Percentiles rank a stretch among this genome's conserved stretches.
Evolutionary conservation across 2,797 vertebrate species (phyloP).

Genomic region (Vespertilio murinus): DNA sequence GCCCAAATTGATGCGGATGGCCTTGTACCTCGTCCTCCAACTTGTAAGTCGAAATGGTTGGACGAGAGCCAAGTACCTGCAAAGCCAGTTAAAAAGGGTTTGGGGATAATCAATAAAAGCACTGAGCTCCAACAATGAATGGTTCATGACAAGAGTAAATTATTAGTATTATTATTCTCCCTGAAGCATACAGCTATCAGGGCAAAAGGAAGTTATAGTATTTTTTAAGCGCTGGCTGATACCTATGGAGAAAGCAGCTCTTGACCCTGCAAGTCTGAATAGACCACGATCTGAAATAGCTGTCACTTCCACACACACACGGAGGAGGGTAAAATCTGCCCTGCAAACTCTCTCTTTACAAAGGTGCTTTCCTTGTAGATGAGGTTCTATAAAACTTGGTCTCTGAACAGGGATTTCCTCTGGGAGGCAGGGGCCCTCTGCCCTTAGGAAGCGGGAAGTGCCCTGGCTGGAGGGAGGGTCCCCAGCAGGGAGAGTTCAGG

Average conservation of each 20-base stretch:
- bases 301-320: conserved; percentile 8
- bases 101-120: conserved; percentile 60
- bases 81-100: conserved; percentile 60
- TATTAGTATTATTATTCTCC: conserved; percentile 70
- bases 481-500: neutral
- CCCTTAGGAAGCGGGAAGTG: neutral
- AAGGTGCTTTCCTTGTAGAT: neutral
- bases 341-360: conserved; percentile 16
- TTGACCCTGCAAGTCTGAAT: conserved; percentile 58
- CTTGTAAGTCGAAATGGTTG: conserved; percentile 82
- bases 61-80: conserved; percentile 82
- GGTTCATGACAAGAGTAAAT: conserved; percentile 71
- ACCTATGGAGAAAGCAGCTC: conserved; percentile 64
- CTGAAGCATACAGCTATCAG: conserved; percentile 58
- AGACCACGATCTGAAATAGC: conserved; percentile 61
- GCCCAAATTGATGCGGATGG: conserved; percentile 79
- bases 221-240: conserved; percentile 48
- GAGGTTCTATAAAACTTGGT: neutral
- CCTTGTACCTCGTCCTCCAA: conserved; percentile 82
- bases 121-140: conserved; percentile 62
- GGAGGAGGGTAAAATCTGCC: neutral
- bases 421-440: neutral
- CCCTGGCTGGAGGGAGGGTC: neutral
- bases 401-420: conserved; percentile 19
- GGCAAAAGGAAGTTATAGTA: conserved; percentile 33